These are phyloP conservation scores for Clusia tigrina DNA, from an alignment of 2,888 invertebrate species.

Conservation along the genomic window DNA sequence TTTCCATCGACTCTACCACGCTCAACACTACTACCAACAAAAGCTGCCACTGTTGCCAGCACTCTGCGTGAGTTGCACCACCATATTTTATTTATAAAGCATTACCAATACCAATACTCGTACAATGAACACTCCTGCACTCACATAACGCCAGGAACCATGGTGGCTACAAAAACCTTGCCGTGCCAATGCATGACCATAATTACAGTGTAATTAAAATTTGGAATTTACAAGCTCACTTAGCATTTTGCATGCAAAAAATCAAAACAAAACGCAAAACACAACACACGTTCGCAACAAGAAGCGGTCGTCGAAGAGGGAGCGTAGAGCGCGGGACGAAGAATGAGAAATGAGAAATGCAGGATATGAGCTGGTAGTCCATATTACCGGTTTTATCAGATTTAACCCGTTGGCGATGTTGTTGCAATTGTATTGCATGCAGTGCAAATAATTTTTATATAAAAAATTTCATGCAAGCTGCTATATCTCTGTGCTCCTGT, in stretches of 20 bases:
- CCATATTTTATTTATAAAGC: background rate
- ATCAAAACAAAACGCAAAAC: background rate
- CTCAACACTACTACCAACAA: too few species aligned
- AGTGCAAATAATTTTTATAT: slow-evolving; percentile 5
- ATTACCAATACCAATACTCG: background rate
- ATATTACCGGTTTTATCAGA: slow-evolving; percentile 12
- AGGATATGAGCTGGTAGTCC: slow-evolving; percentile 17
- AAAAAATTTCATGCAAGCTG: background rate
- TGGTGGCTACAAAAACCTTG: too few species aligned
- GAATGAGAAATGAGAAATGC: background rate
- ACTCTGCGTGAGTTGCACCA: too few species aligned
- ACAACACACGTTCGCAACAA: background rate
- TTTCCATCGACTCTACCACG: too few species aligned
- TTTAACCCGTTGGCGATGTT: slow-evolving; percentile 1
- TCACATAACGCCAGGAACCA: too few species aligned
- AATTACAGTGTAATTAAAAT: slow-evolving; percentile 59
- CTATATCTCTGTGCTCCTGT: background rate
- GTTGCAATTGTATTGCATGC: slow-evolving; percentile 15
- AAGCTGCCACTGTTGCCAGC: too few species aligned
- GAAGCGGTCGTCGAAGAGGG: too few species aligned
- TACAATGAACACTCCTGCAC: too few species aligned
- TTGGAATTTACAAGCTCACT: slow-evolving; percentile 34
- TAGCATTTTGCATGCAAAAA: slow-evolving; percentile 20
- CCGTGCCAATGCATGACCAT: slow-evolving; percentile 45
- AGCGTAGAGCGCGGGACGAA: too few species aligned